These are phyloP conservation scores for Pseudomyrmex flavicornis DNA, from an alignment of 1,140 invertebrate species.

Conservation along the genomic window DNA sequence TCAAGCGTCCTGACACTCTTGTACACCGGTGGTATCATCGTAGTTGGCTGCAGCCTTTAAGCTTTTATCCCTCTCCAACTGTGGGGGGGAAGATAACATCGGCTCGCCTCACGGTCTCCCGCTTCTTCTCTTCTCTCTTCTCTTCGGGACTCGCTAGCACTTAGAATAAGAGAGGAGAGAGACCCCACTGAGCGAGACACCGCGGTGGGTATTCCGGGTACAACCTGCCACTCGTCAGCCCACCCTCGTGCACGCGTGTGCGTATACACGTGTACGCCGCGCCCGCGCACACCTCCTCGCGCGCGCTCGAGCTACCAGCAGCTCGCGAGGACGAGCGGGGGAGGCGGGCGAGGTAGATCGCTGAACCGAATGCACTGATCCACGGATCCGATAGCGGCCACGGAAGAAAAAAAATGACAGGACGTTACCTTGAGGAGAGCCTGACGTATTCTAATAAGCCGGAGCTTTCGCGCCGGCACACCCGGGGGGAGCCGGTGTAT, in stretches of 20 bases:
- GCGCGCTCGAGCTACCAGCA: constrained; percentile 26
- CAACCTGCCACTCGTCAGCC: constrained; percentile 83
- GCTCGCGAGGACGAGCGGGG: constrained; percentile 28
- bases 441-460: constrained; percentile 78
- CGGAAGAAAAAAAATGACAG: constrained; percentile 57
- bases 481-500: constrained; percentile 19
- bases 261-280: constrained; percentile 15
- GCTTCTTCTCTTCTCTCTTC: constrained; percentile 64
- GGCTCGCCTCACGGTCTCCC: constrained; percentile 65
- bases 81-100: constrained; percentile 75
- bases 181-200: constrained; percentile 81
- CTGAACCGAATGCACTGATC: constrained; percentile 67
- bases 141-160: constrained; percentile 66
- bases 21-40: constrained; percentile 77
- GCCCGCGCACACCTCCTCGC: constrained; percentile 28
- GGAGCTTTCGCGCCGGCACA: constrained; percentile 69
- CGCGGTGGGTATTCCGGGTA: constrained; percentile 83
- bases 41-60: constrained; percentile 77
- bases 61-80: constrained; percentile 78
- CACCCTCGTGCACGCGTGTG: constrained; percentile 77
- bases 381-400: constrained; percentile 63
- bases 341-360: background rate
- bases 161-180: constrained; percentile 78
- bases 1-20: constrained; percentile 78
- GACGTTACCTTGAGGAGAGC: constrained; percentile 62